Percentiles rank a stretch among this genome's conserved stretches.
These are phyloP conservation scores for Podiceps cristatus DNA, from an alignment of 2,113 vertebrate genomes.

Conservation along the genomic window DNA sequence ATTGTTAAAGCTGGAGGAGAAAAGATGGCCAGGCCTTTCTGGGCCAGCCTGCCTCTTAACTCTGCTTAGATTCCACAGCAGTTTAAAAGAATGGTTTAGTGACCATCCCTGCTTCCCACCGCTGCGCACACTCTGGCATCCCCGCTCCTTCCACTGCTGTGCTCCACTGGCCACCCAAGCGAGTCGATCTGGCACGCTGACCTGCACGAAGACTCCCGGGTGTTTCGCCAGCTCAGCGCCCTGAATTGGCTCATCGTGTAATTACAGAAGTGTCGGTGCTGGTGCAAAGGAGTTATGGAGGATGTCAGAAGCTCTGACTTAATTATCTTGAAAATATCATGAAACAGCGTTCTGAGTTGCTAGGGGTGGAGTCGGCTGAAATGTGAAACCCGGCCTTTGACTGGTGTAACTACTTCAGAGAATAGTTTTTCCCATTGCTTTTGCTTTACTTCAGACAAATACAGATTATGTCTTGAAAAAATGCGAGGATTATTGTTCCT, in stretches of 20 bases:
- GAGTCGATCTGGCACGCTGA: neutral
- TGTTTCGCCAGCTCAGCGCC: neutral
- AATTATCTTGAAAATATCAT: neutral
- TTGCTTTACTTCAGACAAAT: neutral
- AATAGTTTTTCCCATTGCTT: neutral
- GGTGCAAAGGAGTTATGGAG: neutral
- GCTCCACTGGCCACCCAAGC: neutral
- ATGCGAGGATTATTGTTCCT: neutral
- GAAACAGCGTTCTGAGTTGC: neutral
- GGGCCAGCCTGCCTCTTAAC: neutral
- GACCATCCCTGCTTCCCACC: neutral
- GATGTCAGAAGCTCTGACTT: neutral
- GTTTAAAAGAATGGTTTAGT: neutral
- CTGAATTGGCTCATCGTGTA: neutral
- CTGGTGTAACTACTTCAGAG: neutral
- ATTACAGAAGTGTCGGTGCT: neutral
- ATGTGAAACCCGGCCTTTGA: neutral
- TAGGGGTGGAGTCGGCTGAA: neutral
- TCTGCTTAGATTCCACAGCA: neutral
- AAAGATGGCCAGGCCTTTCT: neutral
- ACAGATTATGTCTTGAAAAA: neutral
- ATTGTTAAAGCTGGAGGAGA: neutral
- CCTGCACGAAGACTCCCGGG: neutral
- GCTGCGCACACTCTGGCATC: rapidly evolving
- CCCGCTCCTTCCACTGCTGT: rapidly evolving